Base-by-base conservation (phyloP, 2,888 invertebrate genomes). In the Heliconius erato region DNA sequence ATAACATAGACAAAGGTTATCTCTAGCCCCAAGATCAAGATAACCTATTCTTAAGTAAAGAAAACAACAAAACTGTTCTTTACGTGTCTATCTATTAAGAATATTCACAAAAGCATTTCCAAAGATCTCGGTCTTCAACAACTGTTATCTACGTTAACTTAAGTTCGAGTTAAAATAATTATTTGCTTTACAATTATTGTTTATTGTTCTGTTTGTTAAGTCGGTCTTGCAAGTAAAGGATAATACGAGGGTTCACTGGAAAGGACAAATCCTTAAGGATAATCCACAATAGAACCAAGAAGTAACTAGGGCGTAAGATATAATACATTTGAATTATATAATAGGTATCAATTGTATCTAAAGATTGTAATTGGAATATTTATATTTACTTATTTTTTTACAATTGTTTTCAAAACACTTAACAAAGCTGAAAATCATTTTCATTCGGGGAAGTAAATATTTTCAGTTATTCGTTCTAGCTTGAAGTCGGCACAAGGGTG, bases 131-230 rank as follows among this genome's bases (percentile, higher is more conserved):
- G 63, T 26, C 14, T n/a, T 40, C 63, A 63, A 63, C 35, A 76
- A 63, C 63, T 76, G 35, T 76, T 63, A 63, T 76, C 63, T 76
- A 14, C 19, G 12, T 19, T n/a, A 54, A 74, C 74, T 74, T 23
- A 28, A 76, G 35, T 63, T n/a, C 9, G 76, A 35, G 11, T 14
- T 35, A 40, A 63, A 76, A 26, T 26, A 35, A 76, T 63, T 76
- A 40, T 76, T 76, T 63, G 76, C 26, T 63, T 16, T 76, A 63
- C 63, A 76, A 63, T 76, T 40, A 76, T 35, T 76, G 76, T 76
- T 76, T 76, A 76, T 76, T 76, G 76, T 76, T 76, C 35, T 63
- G n/a, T 11, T 63, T 63, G 16, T 26, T 40, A 76, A 76, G 63
- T 63, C 63, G 14, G 63, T 14, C 35, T 76, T 63, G n/a, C 63